phyloP scores from a whole-genome alignment of 2,888 invertebrate species.

The Synergus umbraculus region DNA sequence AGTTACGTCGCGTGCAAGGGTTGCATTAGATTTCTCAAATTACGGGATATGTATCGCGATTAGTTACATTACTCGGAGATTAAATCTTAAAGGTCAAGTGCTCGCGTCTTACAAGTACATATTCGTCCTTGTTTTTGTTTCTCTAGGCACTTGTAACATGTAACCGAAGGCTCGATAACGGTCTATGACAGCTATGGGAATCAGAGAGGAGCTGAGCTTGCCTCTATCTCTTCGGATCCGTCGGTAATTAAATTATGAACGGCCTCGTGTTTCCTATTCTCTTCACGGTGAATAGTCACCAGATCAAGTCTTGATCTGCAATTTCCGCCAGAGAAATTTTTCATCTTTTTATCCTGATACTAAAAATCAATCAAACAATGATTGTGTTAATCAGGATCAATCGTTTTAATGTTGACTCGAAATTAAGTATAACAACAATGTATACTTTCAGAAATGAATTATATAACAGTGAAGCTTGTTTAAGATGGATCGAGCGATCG shows the following conservation, averaged over 20 bases:
- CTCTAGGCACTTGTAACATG: slow-evolving; percentile 16
- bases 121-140: slow-evolving; percentile 39
- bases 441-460: not conserved
- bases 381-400: too few species aligned
- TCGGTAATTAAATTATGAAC: slow-evolving; percentile 52
- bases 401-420: not conserved
- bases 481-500: slow-evolving; percentile 24
- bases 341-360: not conserved
- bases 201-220: slow-evolving; percentile 6
- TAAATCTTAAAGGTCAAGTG: slow-evolving; percentile 36
- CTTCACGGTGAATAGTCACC: slow-evolving; percentile 40
- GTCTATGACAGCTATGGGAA: slow-evolving; percentile 44
- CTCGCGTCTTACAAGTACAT: slow-evolving; percentile 27
- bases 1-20: not conserved
- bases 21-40: slow-evolving; percentile 27
- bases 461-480: slow-evolving; percentile 1
- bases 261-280: slow-evolving; percentile 18
- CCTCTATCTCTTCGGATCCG: slow-evolving; percentile 41
- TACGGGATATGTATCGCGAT: slow-evolving; percentile 35
- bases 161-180: slow-evolving; percentile 40
- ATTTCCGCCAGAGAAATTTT: slow-evolving; percentile 21
- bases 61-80: slow-evolving; percentile 15
- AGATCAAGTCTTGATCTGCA: slow-evolving; percentile 7
- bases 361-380: not conserved
- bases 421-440: not conserved